phyloP scores from a whole-genome alignment of 2,888 invertebrate species.

The Theretra japonica region DNA sequence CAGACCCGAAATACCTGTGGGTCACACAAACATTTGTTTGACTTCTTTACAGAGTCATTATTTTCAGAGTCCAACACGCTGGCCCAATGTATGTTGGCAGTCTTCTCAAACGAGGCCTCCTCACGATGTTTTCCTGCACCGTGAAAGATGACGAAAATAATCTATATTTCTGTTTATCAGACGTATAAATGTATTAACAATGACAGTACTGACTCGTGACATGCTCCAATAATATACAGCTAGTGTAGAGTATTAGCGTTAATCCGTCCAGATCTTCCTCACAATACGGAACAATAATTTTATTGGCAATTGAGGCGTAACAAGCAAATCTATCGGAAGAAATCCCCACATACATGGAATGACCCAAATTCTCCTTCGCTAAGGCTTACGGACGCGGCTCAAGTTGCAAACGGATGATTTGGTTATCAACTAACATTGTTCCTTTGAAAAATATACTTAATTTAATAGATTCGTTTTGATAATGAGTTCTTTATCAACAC shows the following conservation, averaged over 20 bases:
- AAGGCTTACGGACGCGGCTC: constrained; percentile 38
- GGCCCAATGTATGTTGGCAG: neutral
- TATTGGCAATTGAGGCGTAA: constrained; percentile 65
- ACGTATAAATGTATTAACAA: no score
- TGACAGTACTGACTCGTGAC: no score
- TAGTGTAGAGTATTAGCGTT: constrained; percentile 38
- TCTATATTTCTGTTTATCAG: no score
- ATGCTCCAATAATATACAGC: neutral
- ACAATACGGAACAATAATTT: constrained; percentile 55
- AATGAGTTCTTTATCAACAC: no score
- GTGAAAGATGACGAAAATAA: neutral
- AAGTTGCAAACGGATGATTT: neutral
- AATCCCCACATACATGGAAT: constrained; percentile 64
- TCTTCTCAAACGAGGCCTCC: neutral
- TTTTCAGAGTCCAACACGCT: neutral
- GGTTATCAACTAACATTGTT: no score
- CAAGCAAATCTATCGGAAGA: constrained; percentile 76
- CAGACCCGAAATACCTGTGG: no score
- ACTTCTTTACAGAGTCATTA: no score
- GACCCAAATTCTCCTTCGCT: constrained; percentile 65
- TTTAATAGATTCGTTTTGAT: no score
- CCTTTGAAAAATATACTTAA: no score
- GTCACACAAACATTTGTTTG: no score
- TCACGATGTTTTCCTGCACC: no score
- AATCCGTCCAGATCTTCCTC: constrained; percentile 51